A percentile compares a stretch with the other conserved stretches of the same genome.
Conservation (phyloP, 2,888 invertebrate genomes). For the Drosophila neotestacea region DNA sequence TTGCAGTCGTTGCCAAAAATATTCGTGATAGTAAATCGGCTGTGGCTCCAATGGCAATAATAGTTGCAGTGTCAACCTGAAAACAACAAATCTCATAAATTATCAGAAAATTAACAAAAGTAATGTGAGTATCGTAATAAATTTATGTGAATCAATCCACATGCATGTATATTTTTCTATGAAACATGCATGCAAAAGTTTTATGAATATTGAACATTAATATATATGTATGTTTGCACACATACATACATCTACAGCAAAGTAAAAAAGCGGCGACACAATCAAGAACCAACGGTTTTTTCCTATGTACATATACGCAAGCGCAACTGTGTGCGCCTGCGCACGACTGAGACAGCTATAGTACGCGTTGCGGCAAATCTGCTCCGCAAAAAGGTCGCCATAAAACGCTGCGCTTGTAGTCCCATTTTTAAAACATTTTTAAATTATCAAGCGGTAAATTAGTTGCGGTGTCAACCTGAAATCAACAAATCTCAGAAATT, state of each 20-base stretch:
- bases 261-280: not conserved
- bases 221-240: not conserved
- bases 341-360: slow-evolving; percentile 17
- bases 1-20: slow-evolving; percentile 87
- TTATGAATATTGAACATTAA: not conserved
- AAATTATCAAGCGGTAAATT: no score
- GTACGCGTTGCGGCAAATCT: not conserved
- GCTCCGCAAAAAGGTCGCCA: no score
- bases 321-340: slow-evolving; percentile 1
- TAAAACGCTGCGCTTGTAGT: no score
- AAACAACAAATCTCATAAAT: slow-evolving; percentile 7
- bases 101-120: no score
- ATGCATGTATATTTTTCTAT: no score
- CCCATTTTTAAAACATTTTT: no score
- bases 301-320: not conserved
- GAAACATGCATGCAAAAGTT: no score
- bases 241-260: not conserved
- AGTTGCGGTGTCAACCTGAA: no score
- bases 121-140: no score
- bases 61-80: slow-evolving; percentile 88
- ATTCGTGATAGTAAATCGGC: slow-evolving; percentile 89
- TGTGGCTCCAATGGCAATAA: slow-evolving; percentile 89
- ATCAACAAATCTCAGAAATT: no score
- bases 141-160: no score
- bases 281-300: slow-evolving; percentile 22